These are phyloP conservation scores for Abramis brama DNA, from an alignment of 2,113 vertebrate genomes.

Conservation along the genomic window DNA sequence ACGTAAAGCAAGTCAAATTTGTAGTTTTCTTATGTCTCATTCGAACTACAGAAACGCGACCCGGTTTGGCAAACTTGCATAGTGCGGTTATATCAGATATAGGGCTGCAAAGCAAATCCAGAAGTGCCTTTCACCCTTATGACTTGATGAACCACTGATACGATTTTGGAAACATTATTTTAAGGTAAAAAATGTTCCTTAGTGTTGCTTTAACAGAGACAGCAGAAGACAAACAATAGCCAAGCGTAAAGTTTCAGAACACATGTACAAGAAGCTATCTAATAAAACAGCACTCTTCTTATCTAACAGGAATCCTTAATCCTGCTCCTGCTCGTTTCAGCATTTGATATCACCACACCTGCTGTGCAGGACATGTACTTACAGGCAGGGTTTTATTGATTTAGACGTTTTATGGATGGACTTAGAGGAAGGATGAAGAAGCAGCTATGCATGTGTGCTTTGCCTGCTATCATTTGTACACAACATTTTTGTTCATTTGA, in stretches of 20 bases:
- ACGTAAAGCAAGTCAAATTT: no score
- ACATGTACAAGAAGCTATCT: background rate
- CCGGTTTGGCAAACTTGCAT: no score
- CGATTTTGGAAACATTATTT: no score
- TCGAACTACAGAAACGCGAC: no score
- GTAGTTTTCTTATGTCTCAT: no score
- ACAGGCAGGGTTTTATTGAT: background rate
- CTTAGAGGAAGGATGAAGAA: background rate
- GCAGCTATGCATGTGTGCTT: background rate
- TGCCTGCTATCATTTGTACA: background rate
- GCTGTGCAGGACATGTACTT: background rate
- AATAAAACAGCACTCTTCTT: background rate
- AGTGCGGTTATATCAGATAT: no score
- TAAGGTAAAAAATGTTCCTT: no score
- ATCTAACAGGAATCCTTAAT: background rate
- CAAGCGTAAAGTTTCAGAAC: background rate
- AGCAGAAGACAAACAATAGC: conserved; percentile 13
- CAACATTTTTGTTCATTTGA: background rate
- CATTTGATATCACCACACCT: background rate
- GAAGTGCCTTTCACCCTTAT: no score
- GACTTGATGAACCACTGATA: no score
- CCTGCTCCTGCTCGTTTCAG: background rate
- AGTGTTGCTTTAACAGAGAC: conserved; percentile 4
- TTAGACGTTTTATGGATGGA: background rate
- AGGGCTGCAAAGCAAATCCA: no score